Conservation (phyloP, 2,797 vertebrate genomes). For the Oryzias sinensis region DNA sequence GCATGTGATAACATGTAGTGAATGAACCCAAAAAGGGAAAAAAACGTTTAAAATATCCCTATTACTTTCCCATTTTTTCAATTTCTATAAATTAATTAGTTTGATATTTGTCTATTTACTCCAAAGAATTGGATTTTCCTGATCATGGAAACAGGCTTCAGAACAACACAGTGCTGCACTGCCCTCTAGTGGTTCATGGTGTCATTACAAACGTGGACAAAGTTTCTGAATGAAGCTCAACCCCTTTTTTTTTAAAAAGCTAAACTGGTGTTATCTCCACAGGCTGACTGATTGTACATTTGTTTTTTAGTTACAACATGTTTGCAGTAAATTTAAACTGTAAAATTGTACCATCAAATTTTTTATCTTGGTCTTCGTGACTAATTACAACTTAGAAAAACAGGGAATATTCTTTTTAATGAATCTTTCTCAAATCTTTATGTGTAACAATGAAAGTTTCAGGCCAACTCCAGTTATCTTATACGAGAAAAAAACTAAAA, state of each 20-base stretch:
- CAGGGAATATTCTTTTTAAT: constrained; percentile 32
- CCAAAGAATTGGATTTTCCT: no score
- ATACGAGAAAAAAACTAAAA: constrained; percentile 48
- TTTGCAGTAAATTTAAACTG: constrained; percentile 55
- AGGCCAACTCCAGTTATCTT: constrained; percentile 40
- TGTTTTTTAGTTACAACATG: constrained; percentile 44
- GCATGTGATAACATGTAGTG: no score
- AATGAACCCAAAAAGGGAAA: no score
- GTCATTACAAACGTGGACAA: constrained; percentile 20
- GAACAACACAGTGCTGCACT: constrained; percentile 44
- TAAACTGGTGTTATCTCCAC: constrained; percentile 48
- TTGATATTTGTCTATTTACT: no score
- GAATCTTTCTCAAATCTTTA: constrained; percentile 56
- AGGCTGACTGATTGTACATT: constrained; percentile 63
- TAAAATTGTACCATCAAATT: constrained; percentile 54
- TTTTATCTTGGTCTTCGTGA: constrained; percentile 57
- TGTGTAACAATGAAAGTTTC: constrained; percentile 47
- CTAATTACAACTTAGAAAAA: constrained; percentile 61
- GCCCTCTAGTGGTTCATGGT: constrained; percentile 61
- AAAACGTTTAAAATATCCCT: no score
- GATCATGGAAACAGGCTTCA: no score
- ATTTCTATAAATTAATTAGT: no score
- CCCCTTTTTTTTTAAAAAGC: constrained; percentile 22
- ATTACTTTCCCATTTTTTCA: no score
- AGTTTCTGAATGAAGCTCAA: constrained; percentile 23